Base-by-base conservation (phyloP, 2,113 vertebrate genomes). In the Pipra filicauda region DNA sequence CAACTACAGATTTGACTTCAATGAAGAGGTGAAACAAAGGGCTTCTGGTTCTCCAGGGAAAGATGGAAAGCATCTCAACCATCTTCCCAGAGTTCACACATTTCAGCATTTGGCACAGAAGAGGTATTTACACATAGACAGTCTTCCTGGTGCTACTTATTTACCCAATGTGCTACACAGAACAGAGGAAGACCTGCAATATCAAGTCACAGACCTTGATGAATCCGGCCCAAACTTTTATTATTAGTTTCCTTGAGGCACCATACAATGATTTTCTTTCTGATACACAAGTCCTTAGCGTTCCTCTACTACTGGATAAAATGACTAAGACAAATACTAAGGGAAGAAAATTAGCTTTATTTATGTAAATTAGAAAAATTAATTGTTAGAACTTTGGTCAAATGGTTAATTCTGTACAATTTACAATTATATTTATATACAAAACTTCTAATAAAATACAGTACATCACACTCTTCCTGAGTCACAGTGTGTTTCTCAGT, bases 291-390 rank as follows among this genome's bases (percentile, higher is more conserved):
- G 24, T 66, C 64, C 54, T 76, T 21, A 31, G 24, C 77, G 23
- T 39, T 90, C 59, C 43, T 82, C 44, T 85, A 71, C 66, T 93
- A 11, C 11, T 44, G 22, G 28, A 37, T 55, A 82, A 97, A 97
- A 96, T 66, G 70, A 95, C 64, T 62, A 88, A 90, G 89, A 95
- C 96, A 64, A 95, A 91, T 76, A 83, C 58, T 85, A 77, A 54
- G 89, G 98, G 96, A 95, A 96, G 98, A 98, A 98, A 97, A 98
- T 98, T 98, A 98, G 91, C 77, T 98, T 98, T 98, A 98, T 98
- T 98, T 97, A 92, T 94, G 96, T 94, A 93, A 97, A 98, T 98
- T 98, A 98, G 96, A 98, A 98, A 98, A 98, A 97, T 30, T 88
- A 96, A 91, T 92, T 96, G 94, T 98, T 98, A 98, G 97, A 97